A percentile compares a stretch with the other conserved stretches of the same genome.
phyloP scores from a whole-genome alignment of 1,140 invertebrate genomes.

The Polypedilum vanderplanki region DNA sequence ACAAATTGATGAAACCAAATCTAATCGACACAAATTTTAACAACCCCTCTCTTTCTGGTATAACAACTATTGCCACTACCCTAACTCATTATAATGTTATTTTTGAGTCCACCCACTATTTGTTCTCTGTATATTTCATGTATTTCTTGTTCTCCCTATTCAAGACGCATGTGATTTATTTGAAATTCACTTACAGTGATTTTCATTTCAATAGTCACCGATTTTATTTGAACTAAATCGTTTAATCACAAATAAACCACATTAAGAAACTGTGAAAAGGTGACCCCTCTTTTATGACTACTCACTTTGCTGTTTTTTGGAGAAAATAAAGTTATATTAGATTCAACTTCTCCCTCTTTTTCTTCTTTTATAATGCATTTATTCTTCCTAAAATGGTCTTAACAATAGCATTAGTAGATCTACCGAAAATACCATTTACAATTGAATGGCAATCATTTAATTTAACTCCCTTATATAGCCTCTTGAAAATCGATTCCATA shows the following conservation, averaged over 20 bases:
- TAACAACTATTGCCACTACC: too few species aligned
- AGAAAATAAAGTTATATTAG: too few species aligned
- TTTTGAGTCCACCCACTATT: neutral
- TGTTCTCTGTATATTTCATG: neutral
- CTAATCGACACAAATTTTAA: neutral
- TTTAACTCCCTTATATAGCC: neutral
- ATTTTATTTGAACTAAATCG: neutral
- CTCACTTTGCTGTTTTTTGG: neutral
- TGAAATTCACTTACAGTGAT: neutral
- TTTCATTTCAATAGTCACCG: constrained; percentile 9
- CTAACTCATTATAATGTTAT: neutral
- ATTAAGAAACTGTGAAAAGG: neutral
- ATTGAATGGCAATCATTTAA: constrained; percentile 19
- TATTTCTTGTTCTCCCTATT: neutral
- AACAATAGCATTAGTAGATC: neutral
- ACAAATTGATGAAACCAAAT: neutral
- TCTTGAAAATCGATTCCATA: neutral
- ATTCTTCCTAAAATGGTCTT: constrained; percentile 1
- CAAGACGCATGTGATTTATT: neutral
- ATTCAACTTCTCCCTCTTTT: neutral
- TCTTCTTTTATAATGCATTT: constrained; percentile 3
- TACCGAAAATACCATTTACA: neutral
- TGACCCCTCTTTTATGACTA: neutral
- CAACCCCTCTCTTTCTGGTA: neutral
- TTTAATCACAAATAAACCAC: constrained; percentile 7